Evolutionary conservation across 1,140 invertebrate species (phyloP).

Genomic region (Colletes gigas): DNA sequence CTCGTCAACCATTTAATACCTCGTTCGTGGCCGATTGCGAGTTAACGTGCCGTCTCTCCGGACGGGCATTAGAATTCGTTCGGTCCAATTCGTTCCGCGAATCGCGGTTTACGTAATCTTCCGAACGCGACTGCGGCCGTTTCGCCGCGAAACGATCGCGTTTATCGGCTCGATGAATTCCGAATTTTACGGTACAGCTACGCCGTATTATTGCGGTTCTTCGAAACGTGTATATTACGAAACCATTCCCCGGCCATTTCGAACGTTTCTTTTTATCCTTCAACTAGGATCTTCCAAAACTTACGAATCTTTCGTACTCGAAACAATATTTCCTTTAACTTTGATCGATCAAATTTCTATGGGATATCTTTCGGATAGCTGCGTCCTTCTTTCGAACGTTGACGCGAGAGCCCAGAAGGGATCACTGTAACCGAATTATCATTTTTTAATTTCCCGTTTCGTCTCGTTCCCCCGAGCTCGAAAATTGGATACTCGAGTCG

Average conservation of each 20-base stretch:
- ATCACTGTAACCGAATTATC: not conserved
- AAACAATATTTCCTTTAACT: no score
- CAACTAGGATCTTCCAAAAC: no score
- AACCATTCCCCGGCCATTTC: not conserved
- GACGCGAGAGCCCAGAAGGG: no score
- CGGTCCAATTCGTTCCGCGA: constrained; percentile 5
- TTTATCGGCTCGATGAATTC: not conserved
- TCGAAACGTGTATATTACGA: not conserved
- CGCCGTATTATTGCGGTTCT: not conserved
- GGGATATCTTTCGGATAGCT: no score
- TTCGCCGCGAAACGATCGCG: not conserved
- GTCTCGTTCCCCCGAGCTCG: not conserved
- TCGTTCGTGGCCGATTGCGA: constrained; percentile 4
- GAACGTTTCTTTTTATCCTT: not conserved
- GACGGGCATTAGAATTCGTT: constrained; percentile 14
- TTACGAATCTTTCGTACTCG: no score
- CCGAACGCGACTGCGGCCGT: not conserved
- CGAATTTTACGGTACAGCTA: not conserved
- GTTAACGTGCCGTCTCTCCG: constrained; percentile 2
- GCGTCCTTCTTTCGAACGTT: no score
- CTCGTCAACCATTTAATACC: constrained; percentile 46
- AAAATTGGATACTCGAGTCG: not conserved
- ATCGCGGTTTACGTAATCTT: constrained; percentile 29
- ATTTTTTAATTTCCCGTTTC: not conserved
- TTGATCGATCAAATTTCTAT: no score